These are phyloP conservation scores for Crioceris asparagi DNA, from an alignment of 2,888 invertebrate genomes.

Conservation along the genomic window DNA sequence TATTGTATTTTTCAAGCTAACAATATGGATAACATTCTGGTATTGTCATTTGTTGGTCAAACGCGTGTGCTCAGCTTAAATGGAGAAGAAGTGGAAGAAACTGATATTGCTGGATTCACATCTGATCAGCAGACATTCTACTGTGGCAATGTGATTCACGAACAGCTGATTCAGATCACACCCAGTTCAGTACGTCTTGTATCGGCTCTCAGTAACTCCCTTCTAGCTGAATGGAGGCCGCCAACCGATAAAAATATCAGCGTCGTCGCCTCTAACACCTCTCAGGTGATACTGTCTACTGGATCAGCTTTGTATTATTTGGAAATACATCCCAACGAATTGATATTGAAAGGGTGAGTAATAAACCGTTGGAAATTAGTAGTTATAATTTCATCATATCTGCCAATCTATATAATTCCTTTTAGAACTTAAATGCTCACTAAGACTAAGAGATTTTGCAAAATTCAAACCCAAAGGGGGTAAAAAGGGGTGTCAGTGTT, in stretches of 20 bases:
- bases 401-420: neutral
- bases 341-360: constrained; percentile 48
- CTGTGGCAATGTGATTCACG: constrained; percentile 79
- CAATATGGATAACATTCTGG: constrained; percentile 71
- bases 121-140: constrained; percentile 89
- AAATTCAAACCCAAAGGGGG: too few species aligned
- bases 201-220: constrained; percentile 51
- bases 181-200: constrained; percentile 63
- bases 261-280: constrained; percentile 73
- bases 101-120: constrained; percentile 84
- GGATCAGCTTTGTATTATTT: constrained; percentile 81
- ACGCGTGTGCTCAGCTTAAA: constrained; percentile 81
- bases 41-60: constrained; percentile 94
- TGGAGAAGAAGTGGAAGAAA: constrained; percentile 97
- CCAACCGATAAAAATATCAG: constrained; percentile 65
- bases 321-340: constrained; percentile 54
- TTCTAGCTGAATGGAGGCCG: constrained; percentile 64
- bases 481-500: too few species aligned
- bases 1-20: constrained; percentile 18
- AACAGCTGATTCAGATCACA: constrained; percentile 58
- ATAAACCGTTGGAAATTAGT: neutral
- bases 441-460: too few species aligned
- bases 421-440: too few species aligned
- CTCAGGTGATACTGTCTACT: constrained; percentile 73
- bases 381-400: neutral